phyloP scores from a whole-genome alignment of 2,888 invertebrate species.

The Myopa tessellatipennis region DNA sequence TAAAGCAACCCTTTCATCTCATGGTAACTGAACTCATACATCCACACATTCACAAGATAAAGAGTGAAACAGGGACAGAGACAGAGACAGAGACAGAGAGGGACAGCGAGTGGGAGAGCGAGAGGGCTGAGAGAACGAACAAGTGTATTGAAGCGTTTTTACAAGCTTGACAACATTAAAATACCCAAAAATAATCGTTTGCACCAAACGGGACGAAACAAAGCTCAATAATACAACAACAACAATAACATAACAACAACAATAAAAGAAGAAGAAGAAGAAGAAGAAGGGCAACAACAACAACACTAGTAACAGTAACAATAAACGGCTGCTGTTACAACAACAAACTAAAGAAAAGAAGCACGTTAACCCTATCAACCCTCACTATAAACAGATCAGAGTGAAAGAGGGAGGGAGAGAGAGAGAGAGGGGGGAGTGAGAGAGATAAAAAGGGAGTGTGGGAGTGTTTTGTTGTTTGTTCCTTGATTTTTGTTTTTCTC shows the following conservation, averaged over 20 bases:
- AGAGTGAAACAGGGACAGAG: no score
- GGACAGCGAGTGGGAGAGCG: no score
- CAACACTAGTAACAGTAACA: neutral
- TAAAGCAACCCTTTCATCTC: neutral
- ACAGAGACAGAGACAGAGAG: no score
- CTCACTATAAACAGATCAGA: conserved; percentile 40
- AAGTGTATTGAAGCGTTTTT: conserved; percentile 48
- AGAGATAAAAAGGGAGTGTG: neutral
- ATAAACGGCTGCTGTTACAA: no score
- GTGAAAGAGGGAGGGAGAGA: no score
- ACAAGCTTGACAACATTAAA: conserved; percentile 46
- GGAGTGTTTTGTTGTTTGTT: no score
- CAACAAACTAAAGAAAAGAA: conserved; percentile 1
- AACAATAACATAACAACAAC: neutral
- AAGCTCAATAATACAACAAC: neutral
- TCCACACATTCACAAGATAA: no score
- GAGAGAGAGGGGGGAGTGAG: conserved; percentile 25
- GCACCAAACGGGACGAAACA: neutral
- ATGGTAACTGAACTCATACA: neutral
- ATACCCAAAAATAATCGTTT: conserved; percentile 19
- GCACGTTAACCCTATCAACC: conserved; percentile 48
- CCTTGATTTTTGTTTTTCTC: neutral
- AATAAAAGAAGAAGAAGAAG: no score
- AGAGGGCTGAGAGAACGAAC: neutral
- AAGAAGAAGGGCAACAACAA: no score